A percentile compares a stretch with the other conserved stretches of the same genome.
These are phyloP conservation scores for Xiphophorus birchmanni DNA, from an alignment of 2,797 vertebrate genomes.

Conservation along the genomic window DNA sequence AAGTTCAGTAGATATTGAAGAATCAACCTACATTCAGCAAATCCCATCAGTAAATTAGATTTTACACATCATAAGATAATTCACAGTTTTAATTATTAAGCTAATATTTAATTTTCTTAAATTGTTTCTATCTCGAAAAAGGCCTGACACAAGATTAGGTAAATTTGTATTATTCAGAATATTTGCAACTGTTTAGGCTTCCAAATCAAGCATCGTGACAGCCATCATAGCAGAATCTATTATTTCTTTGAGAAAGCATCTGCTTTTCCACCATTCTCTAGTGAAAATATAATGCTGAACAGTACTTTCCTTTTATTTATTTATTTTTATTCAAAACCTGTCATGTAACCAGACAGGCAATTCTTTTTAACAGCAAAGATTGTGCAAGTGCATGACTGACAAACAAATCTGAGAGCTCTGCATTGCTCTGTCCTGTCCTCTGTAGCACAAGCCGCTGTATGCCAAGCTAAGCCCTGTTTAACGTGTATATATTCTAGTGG, in stretches of 20 bases:
- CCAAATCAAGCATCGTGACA: conserved; percentile 5
- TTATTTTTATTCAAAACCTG: conserved; percentile 12
- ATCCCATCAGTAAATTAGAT: background rate
- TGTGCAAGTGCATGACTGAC: conserved; percentile 20
- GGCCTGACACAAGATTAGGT: background rate
- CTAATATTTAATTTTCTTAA: background rate
- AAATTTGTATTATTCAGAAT: conserved; percentile 7
- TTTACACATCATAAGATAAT: background rate
- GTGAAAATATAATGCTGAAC: conserved; percentile 24
- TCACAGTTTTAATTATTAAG: background rate
- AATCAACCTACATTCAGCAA: background rate
- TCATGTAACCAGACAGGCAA: conserved; percentile 8
- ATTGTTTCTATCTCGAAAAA: background rate
- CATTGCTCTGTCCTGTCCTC: conserved; percentile 11
- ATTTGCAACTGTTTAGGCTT: conserved; percentile 13
- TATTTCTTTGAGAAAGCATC: conserved; percentile 6
- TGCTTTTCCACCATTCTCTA: conserved; percentile 11
- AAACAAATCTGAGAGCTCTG: conserved; percentile 21
- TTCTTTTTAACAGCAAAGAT: conserved; percentile 19
- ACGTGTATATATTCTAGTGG: conserved; percentile 22
- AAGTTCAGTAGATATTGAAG: background rate
- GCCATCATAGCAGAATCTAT: conserved; percentile 6
- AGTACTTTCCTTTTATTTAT: background rate
- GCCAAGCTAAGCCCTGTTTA: conserved; percentile 41
- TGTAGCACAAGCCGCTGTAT: conserved; percentile 17